Evolutionary conservation across 2,113 vertebrate genomes (phyloP), one percentile per base, ranked within the genome.

Genomic region (Holacanthus passer): DNA sequence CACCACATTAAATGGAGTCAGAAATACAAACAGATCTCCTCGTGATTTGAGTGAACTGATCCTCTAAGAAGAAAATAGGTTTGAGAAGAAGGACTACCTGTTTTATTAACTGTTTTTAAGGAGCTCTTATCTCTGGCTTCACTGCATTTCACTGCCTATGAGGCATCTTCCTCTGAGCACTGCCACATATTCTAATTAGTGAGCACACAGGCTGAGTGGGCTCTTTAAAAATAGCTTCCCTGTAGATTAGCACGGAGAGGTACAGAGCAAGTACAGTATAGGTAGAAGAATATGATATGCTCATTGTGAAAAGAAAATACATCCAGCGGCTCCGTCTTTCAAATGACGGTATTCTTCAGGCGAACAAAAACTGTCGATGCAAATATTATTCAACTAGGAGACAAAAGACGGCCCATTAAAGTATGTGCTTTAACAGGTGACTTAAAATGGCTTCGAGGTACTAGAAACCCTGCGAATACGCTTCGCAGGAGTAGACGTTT

Each of bases 181-280:
- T 79, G 78, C 70, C 75, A 81, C 82, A 87, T 73, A 88, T 83
- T 89, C 79, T 82, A 88, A 88, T 91, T 85, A 88, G 77, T 73
- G 60, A 81, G 58, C 75, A 80, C 66, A 89, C 75, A 85, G 62
- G 68, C 74, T 74, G 79, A 83, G 64, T 81, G 77, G 66, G 50
- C 41, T 67, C 65, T 83, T 81, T 87, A 85, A 86, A 86, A 88
- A 90, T 87, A 92, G 64, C 53, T 71, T 79, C 76, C 65, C 73
- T 66, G 59, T 56, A 81, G 70, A 81, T 81, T 71, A 73, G 39
- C 45, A 43, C 9, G n/a, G 32, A 76, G 65, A 71, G 32, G 66
- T 39, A 83, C 58, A 64, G 60, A 77, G 39, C 32, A 56, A 64
- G 72, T 73, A 77, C 56, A 75, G 58, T 74, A 65, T 24, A 71